Percentiles rank a stretch among this genome's conserved stretches.
Evolutionary conservation across 1,140 invertebrate genomes (phyloP).

Genomic region (Saccostrea cuccullata): DNA sequence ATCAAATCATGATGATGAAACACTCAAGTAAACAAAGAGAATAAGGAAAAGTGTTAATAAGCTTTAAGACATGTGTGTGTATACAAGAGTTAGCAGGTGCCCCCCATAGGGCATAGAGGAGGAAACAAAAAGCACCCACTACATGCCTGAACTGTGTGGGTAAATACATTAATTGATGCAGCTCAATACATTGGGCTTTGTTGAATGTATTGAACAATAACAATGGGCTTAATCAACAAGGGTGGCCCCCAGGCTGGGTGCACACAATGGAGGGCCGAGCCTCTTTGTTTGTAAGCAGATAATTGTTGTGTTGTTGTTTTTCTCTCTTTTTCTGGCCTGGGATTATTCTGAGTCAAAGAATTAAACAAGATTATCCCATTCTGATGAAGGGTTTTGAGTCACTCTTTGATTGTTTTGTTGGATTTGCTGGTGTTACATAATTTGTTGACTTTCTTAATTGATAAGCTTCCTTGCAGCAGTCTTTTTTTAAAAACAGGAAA

Average conservation of each 20-base stretch:
- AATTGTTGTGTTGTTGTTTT: neutral
- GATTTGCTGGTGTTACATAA: neutral
- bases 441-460: neutral
- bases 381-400: neutral
- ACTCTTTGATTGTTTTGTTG: neutral
- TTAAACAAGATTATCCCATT: neutral
- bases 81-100: constrained; percentile 3
- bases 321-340: neutral
- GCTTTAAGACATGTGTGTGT: constrained; percentile 5
- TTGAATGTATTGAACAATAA: neutral
- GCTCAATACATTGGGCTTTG: neutral
- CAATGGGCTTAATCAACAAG: neutral
- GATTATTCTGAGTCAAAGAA: neutral
- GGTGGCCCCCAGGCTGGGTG: neutral
- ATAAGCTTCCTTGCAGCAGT: neutral
- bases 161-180: constrained; percentile 33
- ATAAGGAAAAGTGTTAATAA: neutral
- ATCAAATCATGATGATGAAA: neutral
- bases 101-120: neutral
- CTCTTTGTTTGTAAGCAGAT: constrained; percentile 16
- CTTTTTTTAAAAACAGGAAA: too few species aligned
- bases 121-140: neutral
- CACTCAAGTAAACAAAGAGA: neutral
- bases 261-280: neutral
- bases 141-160: neutral